Evolutionary conservation across 2,113 vertebrate species (phyloP), one percentile per base, ranked within the genome.

Genomic region (Geococcyx californianus): DNA sequence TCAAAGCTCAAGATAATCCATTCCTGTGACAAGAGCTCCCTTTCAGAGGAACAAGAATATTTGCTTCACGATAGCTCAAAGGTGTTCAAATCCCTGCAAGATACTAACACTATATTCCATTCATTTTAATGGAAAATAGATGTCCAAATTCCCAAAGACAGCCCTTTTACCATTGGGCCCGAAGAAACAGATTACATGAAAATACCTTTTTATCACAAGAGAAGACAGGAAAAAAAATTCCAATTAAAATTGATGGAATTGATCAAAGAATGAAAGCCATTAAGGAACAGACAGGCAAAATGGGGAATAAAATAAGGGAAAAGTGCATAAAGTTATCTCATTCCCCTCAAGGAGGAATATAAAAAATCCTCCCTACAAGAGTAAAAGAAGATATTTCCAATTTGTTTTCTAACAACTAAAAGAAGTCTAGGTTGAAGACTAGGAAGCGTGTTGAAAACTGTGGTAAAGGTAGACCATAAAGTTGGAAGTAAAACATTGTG

Each of bases 211-310:
- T 76, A 97, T 95, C 94, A 95, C 92, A 86, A 89, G 96, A 96
- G 96, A 93, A 96, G 95, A 88, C 83, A 52, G 55, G 91, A 63
- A 95, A 97, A 94, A 95, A 95, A 95, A 75, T 95, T 97, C 94
- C 91, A 93, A 97, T 96, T 97, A 97, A 95, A 96, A 95, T 34
- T 91, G 84, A 92, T 96, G 94, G 89, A 94, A 93, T 88, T 95
- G 90, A 97, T 96, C 90, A 0, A 97, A 95, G 87, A 97, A 84
- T 88, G 26, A 97, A 97, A 95, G 38, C 88, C 92, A 96, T 93
- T 87, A 95, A 96, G 94, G 95, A 96, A 93, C 40, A 21, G 92
- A 69, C 69, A 66, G 59, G 84, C 85, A 95, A 96, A 96, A 95
- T 1, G 10, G 90, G 95, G 94, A 97, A 95, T 96, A 96, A 94